Base-by-base conservation (phyloP, 1,140 invertebrate species). In the Ridgeia piscesae region DNA sequence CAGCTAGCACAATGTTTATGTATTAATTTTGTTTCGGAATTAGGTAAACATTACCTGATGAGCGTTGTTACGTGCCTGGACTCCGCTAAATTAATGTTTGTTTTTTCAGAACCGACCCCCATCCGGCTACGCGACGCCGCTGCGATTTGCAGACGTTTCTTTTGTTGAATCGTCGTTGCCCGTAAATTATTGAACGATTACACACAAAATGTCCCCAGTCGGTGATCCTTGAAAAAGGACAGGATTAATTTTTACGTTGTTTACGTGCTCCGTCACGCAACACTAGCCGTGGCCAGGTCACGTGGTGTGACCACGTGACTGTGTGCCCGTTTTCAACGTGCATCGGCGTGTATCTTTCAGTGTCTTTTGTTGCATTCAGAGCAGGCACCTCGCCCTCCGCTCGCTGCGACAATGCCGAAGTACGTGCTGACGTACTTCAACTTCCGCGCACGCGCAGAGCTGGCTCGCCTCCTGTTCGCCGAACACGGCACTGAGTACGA, bases 391-490 rank as follows among this genome's bases (percentile, higher is more conserved):
- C 27, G 58, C 58, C 58, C 11, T 21, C 58, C 58, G 6, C 17
- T 31, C 58, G n/a, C 31, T 21, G 88, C 35, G 6, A 89, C 92
- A 17, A 92, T 88, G 33, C 91, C 31, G 50, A 93, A 50, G 50
- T 92, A 95, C 93, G 94, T 94, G 93, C 89, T 95, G 58, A 93
- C 92, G 31, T 96, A 96, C 92, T 96, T 95, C 93, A 92, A 95
- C 89, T 91, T 92, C n/a, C 93, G 94, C 31, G 95, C 94, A 88
- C 88, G 95, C 93, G 95, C 93, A 14, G 95, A 96, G 91, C 27
- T 94, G 1, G 93, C 93, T 88, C 94, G 95, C 33, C 93, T 95
- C 33, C 89, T 95, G 33, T 95, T 95, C 90, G 94, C 93, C 14
- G 91, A 93, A 1, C 94, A 94, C n/a, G 94, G 92, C 11, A 89